These are phyloP conservation scores for Plebejus melissa DNA, from an alignment of 2,888 invertebrate species.

Conservation along the genomic window DNA sequence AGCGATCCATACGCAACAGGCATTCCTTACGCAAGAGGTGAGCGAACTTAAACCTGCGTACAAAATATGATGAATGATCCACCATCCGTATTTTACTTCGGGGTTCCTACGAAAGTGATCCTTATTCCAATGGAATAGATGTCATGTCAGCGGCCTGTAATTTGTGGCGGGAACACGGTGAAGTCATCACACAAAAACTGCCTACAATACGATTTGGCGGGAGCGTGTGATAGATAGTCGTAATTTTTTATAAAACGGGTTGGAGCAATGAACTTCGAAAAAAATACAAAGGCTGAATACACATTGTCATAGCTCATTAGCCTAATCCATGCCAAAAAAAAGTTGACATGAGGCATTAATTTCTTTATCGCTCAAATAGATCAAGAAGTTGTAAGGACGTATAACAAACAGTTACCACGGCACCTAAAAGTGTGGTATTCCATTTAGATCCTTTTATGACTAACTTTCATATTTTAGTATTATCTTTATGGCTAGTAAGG, in stretches of 20 bases:
- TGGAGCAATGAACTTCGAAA: neutral
- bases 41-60: conserved; percentile 42
- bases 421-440: neutral
- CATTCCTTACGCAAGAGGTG: conserved; percentile 43
- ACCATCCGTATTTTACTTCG: neutral
- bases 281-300: neutral
- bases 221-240: conserved; percentile 1
- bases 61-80: conserved; percentile 31
- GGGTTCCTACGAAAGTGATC: neutral
- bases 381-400: neutral
- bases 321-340: neutral
- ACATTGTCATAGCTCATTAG: conserved; percentile 3
- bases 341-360: neutral
- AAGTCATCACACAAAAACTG: conserved; percentile 19
- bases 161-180: conserved; percentile 10
- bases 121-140: neutral
- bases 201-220: conserved; percentile 4
- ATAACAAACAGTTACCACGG: neutral
- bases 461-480: conserved; percentile 4
- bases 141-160: neutral
- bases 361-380: neutral
- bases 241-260: neutral
- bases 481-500: conserved; percentile 16
- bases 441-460: neutral
- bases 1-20: conserved; percentile 33